Evolutionary conservation across 2,888 invertebrate species (phyloP), one percentile per base, ranked within the genome.

Genomic region (Thelaira solivaga): DNA sequence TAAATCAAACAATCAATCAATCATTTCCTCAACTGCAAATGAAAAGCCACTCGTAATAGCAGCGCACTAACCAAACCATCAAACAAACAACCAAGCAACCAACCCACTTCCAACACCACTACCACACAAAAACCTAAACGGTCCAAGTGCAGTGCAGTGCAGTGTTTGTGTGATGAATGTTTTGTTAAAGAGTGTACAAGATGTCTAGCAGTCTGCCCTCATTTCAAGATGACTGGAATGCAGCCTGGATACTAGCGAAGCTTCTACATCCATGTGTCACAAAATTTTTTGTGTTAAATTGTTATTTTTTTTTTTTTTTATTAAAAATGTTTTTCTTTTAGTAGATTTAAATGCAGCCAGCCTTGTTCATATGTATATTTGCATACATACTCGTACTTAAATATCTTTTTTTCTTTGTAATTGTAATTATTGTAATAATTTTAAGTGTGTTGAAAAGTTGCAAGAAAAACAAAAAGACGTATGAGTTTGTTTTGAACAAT

Each of bases 41-140:
- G 13, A 53, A 74, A 73, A 78, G 77, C 77, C 77, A 78, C 77
- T 78, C 77, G 77, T 78, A 78, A 78, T 59, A 53, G 55, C 55
- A 74, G 45, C n/a, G n/a, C 75, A 76, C 59, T 51, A 67, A 61
- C 69, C 69, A 55, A 34, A 76, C 51, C 49, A 76, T 43, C 67
- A 31, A 43, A 72, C 7, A 53, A 51, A 4, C 57, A 67, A 29
- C 24, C 55, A 24, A 45, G 22, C 53, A 43, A 47, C 41, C 34
- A 39, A 78, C 41, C n/a, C 47, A 71, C 36, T 47, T 13, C 10
- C 45, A 24, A 20, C 59, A 64, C 39, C 16, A 62, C 13, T 31
- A 61, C 57, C 24, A 73, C n/a, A n/a, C n/a, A n/a, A n/a, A n/a
- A 47, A n/a, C 18, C 22, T 16, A 10, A 20, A 31, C 24, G 43